Conservation (phyloP, 2,888 invertebrate genomes). For the Tupiocoris notatus region DNA sequence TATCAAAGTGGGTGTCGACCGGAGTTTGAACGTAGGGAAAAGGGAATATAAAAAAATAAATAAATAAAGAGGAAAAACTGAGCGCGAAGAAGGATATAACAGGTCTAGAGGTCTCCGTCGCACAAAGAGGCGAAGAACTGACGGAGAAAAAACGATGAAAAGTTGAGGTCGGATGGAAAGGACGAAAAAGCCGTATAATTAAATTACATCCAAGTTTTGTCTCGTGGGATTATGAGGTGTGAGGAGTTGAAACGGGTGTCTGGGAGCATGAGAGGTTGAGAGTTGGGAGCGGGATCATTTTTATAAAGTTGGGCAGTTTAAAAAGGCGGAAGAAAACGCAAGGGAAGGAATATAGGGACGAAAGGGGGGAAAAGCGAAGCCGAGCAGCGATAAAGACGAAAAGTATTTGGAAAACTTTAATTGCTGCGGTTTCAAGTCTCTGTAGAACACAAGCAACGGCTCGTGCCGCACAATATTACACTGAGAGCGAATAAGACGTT, state of each 20-base stretch:
- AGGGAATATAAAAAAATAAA: background rate
- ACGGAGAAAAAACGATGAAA: background rate
- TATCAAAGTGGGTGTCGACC: background rate
- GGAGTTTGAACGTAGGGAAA: background rate
- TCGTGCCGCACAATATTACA: too few relatives aligned
- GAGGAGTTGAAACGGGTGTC: background rate
- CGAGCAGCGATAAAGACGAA: slow-evolving; percentile 16
- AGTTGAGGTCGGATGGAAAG: background rate
- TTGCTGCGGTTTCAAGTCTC: background rate
- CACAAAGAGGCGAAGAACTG: background rate
- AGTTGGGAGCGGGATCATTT: background rate
- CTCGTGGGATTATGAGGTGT: slow-evolving; percentile 41
- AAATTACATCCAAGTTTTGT: slow-evolving; percentile 41
- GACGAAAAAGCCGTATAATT: slow-evolving; percentile 39
- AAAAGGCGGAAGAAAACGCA: background rate
- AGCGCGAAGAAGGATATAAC: background rate
- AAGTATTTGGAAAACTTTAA: slow-evolving; percentile 36
- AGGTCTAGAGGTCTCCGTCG: background rate
- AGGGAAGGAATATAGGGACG: background rate
- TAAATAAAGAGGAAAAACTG: background rate
- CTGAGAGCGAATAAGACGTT: too few relatives aligned
- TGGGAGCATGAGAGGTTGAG: background rate
- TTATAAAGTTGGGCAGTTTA: background rate
- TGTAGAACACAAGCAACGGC: too few relatives aligned
- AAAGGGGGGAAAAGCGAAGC: background rate